Percentiles rank a stretch among this genome's conserved stretches.
phyloP scores from a whole-genome alignment of 2,797 vertebrate genomes.

The Orestias chungarensis region DNA sequence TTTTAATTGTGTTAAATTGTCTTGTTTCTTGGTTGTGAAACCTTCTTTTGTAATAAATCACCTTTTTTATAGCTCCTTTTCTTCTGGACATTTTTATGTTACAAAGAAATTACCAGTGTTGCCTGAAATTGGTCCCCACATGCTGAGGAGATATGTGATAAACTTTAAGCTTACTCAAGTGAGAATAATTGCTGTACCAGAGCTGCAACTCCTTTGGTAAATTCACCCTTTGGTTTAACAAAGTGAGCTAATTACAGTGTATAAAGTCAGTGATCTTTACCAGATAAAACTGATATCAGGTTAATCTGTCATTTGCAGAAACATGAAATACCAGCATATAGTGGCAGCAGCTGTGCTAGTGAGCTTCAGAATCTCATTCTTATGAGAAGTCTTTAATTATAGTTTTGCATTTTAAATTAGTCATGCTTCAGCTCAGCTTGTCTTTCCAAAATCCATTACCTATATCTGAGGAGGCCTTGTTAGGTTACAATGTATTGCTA shows the following conservation, averaged over 20 bases:
- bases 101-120: too few species aligned
- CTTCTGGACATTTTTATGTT: too few species aligned
- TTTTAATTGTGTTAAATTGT: too few species aligned
- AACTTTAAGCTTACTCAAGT: too few species aligned
- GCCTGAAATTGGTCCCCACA: too few species aligned
- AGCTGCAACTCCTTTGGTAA: neutral
- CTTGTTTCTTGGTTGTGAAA: too few species aligned
- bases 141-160: too few species aligned
- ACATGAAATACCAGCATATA: constrained; percentile 11
- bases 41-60: too few species aligned
- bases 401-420: constrained; percentile 63
- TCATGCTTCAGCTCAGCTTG: constrained; percentile 69
- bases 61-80: too few species aligned
- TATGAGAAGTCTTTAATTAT: constrained; percentile 61
- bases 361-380: constrained; percentile 19
- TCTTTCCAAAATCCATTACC: constrained; percentile 74
- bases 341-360: neutral
- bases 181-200: neutral
- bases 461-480: constrained; percentile 73
- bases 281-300: neutral
- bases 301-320: constrained; percentile 2
- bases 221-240: neutral
- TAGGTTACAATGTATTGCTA: constrained; percentile 70
- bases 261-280: neutral
- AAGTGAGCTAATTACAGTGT: neutral